Base-by-base conservation (phyloP, 2,797 vertebrate species). In the Tenualosa ilisha region DNA sequence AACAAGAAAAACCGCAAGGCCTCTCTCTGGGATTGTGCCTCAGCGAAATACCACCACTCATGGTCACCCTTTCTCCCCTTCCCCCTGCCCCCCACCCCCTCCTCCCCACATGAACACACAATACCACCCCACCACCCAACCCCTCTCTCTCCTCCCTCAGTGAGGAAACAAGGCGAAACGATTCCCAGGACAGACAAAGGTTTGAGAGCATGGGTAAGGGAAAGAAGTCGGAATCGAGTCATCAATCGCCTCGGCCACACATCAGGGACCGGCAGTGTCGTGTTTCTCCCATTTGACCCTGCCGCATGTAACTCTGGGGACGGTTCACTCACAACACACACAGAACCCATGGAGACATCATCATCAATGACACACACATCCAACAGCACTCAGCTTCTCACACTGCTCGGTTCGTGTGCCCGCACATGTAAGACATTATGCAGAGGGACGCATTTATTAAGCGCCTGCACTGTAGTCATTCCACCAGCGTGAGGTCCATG, bases 1-100 rank as follows among this genome's bases (percentile, higher is more conserved):
- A 92, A 92, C 91, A 92, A 88, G 88, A 92, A 93, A 93, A 94
- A 92, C 90, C 91, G 85, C 91, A 90, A 83, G 87, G 84, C 53
- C 89, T 91, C 89, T 90, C 89, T 8, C 85, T 85, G 89, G 88
- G 82, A 88, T 90, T 85, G 83, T 89, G 88, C 85, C 87, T 92
- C 86, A 79, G 72, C 7, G 40, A 79, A 79, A 82, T 59, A 72
- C 82, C 46, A 50, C 59, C 43, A 8, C 50, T 82, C 59, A 46
- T 43, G 59, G 26, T 3, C 81, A 51, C 49, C 20, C 1, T 37
- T 40, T 13, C 13, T 37, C 15, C 49, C 20, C 1, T 37, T 40
- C 37, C 13, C 72, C 15, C 72, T 13, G 6, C 37, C 65, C 37
- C 68, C 17, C 37, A 20, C 37, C 37, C 17, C 1, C 72, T 15